Base-by-base conservation (phyloP, 2,113 vertebrate genomes). In the Cephalopterus ornatus region DNA sequence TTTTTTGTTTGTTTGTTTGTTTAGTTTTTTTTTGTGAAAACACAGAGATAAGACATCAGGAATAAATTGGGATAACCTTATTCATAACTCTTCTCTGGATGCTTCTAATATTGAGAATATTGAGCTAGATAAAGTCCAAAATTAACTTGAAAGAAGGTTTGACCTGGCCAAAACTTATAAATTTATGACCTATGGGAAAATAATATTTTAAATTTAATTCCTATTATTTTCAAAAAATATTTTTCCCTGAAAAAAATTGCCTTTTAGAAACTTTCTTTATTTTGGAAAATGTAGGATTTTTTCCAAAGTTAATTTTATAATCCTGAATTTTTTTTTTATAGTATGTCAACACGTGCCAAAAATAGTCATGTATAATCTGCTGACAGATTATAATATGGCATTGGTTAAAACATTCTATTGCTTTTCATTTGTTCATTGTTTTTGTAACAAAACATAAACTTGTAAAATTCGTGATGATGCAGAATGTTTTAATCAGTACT, bases 361-460 rank as follows among this genome's bases (percentile, higher is more conserved):
- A 96, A 91, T 89, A 97, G 70, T 26, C 17, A 6, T 76, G 23
- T 35, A 66, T 91, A 95, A 82, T 94, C 74, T 68, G 71, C 16
- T 95, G 81, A 95, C 89, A 95, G 77, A 92, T 92, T 93, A 95
- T 85, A 95, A 94, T 88, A 87, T 95, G 93, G 58, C 44, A 85
- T 92, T 95, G 58, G 30, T 96, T 97, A 95, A 95, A 94, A 89
- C 4, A 3, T 89, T 96, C 66, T 89, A 85, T 75, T 91, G 89
- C 61, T 92, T 91, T 95, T 86, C 37, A 86, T 94, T 94, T 93
- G 74, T 89, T 96, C 84, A 93, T 95, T 97, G 95, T 96, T 92
- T 95, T 95, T 91, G 49, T 81, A 94, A 82, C 81, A 95, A 95
- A 96, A 96, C 44, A 37, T 30, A 75, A 95, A 94, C 89, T 94